These are phyloP conservation scores for Hippocampus mohnikei DNA, from an alignment of 2,113 vertebrate genomes.

Conservation along the genomic window DNA sequence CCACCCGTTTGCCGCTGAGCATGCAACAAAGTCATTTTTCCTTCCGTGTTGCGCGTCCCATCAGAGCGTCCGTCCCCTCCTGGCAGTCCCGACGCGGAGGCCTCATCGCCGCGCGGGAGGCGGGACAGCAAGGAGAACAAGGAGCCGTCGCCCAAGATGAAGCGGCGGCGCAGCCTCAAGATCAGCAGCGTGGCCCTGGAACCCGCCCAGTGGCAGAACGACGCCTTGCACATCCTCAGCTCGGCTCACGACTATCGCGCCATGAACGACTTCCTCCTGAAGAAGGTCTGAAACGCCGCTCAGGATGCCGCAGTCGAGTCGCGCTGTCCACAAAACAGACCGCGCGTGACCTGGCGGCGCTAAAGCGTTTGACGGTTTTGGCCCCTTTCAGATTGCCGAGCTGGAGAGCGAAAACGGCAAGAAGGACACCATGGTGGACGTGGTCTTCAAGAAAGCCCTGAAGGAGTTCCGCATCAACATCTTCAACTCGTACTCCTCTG, in stretches of 20 bases:
- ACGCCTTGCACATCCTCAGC: constrained; percentile 87
- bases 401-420: constrained; percentile 89
- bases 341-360: neutral
- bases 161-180: constrained; percentile 84
- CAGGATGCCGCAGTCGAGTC: neutral
- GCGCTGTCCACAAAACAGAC: no score
- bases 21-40: neutral
- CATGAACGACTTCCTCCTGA: constrained; percentile 97
- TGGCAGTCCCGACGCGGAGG: constrained; percentile 79
- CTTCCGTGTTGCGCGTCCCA: neutral
- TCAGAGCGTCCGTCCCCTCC: constrained; percentile 72
- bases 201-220: constrained; percentile 87
- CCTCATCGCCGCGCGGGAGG: constrained; percentile 37
- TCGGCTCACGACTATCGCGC: constrained; percentile 84
- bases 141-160: constrained; percentile 88
- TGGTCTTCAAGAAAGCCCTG: constrained; percentile 93
- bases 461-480: constrained; percentile 97
- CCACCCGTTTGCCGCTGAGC: neutral
- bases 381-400: constrained; percentile 81
- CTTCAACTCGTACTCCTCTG: constrained; percentile 93
- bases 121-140: constrained; percentile 93
- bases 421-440: constrained; percentile 93
- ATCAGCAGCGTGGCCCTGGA: constrained; percentile 86
- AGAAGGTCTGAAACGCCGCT: constrained; percentile 79
- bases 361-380: neutral